Base-by-base conservation (phyloP, 2,888 invertebrate species). In the Ochlodes sylvanus region DNA sequence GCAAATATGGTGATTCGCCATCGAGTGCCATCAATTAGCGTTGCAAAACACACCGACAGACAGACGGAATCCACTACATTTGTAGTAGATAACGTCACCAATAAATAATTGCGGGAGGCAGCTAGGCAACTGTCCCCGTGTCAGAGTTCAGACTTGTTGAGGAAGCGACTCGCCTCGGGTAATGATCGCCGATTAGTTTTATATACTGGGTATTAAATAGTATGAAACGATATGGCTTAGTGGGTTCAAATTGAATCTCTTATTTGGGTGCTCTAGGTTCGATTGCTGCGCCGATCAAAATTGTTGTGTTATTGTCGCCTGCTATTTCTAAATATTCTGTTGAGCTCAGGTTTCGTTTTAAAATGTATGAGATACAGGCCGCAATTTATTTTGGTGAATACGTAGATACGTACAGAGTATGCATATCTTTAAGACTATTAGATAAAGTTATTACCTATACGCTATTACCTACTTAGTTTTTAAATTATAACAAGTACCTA, bases 51-150 rank as follows among this genome's bases (percentile, higher is more conserved):
- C 58, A 66, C 66, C 60, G 66, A 67, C 66, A 67, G 66, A 67
- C 66, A 61, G 66, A 67, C 66, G 60, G 60, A 67, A 67, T 67
- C 66, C 66, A 54, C 66, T 66, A 66, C 66, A 66, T 66, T 66
- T 66, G 66, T 66, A 66, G 66, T 54, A 66, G 66, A 66, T 66
- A 66, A 66, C 60, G 66, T 66, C 66, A 38, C 68, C 47, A 57
- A 63, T 68, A 68, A 68, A 68, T 68, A 63, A 68, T 63, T 68
- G 68, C 62, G 38, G 42, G 19, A 50, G 57, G 57, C 62, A 41
- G 62, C 63, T 42, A 50, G 57, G 57, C 62, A 50, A 68, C 63
- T 52, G 68, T 57, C 65, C 65, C 17, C 27, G 58, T 55, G 65
- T 66, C 65, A 66, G 52, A 66, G 65, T 66, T 66, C 65, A 66